Evolutionary conservation across 2,888 invertebrate genomes (phyloP).

Genomic region (Parasteatoda lunata): DNA sequence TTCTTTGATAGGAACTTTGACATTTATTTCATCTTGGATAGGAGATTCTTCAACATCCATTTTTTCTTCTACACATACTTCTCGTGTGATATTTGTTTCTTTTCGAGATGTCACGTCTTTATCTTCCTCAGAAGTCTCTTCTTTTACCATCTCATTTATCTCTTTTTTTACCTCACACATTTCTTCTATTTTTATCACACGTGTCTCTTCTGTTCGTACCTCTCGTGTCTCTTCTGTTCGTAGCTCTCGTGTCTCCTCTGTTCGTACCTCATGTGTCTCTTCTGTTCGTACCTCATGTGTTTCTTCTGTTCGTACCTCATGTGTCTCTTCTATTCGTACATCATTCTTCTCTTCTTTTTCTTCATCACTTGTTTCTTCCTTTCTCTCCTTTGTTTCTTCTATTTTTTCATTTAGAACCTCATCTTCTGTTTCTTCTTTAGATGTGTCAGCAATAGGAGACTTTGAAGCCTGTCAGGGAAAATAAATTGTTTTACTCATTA

Average conservation of each 20-base stretch:
- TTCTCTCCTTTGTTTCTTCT: background rate
- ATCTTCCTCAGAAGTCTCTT: background rate
- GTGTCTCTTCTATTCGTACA: background rate
- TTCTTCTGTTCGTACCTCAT: constrained; percentile 66
- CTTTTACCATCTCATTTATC: background rate
- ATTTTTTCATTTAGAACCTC: constrained; percentile 68
- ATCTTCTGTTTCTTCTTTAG: constrained; percentile 39
- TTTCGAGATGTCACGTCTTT: background rate
- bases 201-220: too few relatives aligned
- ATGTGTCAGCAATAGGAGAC: constrained; percentile 1
- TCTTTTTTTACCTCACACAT: too few relatives aligned
- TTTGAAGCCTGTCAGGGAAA: constrained; percentile 1
- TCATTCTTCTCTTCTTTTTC: constrained; percentile 62
- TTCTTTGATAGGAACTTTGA: background rate
- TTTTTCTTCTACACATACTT: background rate
- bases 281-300: background rate
- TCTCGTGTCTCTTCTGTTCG: background rate
- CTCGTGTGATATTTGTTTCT: background rate
- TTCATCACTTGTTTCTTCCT: constrained; percentile 31
- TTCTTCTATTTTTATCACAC: too few relatives aligned
- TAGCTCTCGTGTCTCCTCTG: constrained; percentile 60
- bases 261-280: background rate
- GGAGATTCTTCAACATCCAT: constrained; percentile 5
- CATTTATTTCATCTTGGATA: background rate
- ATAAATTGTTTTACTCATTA: background rate